Percentiles rank a stretch among this genome's conserved stretches.
phyloP scores from a whole-genome alignment of 2,113 vertebrate species.

The Pollimyrus isidori region DNA sequence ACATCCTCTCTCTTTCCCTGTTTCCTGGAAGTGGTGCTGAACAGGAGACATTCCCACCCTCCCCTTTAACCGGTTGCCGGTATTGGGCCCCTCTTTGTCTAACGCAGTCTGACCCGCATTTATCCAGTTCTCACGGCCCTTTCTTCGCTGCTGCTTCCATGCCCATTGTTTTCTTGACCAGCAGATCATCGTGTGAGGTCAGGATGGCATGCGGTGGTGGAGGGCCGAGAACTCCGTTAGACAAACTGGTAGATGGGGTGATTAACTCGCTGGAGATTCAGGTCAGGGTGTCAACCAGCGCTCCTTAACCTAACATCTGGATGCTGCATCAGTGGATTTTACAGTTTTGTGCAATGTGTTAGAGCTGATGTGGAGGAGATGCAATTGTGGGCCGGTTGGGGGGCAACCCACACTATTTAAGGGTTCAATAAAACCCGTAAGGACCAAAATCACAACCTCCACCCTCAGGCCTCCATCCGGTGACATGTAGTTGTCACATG shows the following conservation, averaged over 20 bases:
- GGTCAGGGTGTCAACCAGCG: not conserved
- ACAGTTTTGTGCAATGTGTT: not conserved
- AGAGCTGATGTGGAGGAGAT: not conserved
- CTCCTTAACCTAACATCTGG: not conserved
- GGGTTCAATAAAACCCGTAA: not conserved
- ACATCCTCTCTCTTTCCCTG: not conserved
- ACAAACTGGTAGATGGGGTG: not conserved
- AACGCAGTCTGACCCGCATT: not conserved
- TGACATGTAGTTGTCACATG: not conserved
- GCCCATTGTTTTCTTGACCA: not conserved
- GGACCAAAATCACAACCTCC: not conserved
- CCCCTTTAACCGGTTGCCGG: not conserved
- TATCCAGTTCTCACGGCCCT: not conserved
- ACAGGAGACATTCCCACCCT: not conserved
- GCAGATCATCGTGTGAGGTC: not conserved
- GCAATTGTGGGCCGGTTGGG: not conserved
- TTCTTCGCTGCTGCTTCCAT: not conserved
- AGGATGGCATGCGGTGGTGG: not conserved
- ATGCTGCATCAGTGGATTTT: not conserved
- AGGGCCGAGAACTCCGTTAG: not conserved
- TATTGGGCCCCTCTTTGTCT: not conserved
- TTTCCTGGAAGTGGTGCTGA: not conserved
- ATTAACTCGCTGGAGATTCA: not conserved
- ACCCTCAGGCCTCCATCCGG: not conserved
- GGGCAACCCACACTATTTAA: not conserved